These are phyloP conservation scores for Drosophila ezoana DNA, from an alignment of 2,888 invertebrate genomes.

Conservation along the genomic window DNA sequence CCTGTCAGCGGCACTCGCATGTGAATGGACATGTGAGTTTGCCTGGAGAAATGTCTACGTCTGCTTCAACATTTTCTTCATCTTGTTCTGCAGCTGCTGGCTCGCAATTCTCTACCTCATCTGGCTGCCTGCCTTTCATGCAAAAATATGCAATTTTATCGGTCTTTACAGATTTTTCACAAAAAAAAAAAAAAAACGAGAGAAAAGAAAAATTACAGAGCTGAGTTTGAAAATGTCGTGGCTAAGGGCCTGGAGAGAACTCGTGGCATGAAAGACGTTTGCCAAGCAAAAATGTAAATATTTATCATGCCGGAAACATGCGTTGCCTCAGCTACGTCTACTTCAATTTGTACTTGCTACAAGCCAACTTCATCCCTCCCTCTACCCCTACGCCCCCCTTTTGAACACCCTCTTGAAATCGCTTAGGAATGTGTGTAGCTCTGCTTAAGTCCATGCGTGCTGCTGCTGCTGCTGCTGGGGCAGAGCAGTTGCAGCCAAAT, in stretches of 20 bases:
- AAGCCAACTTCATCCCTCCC: constrained; percentile 18
- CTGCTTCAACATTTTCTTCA: constrained; percentile 9
- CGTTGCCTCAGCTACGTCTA: constrained; percentile 46
- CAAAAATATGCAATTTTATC: constrained; percentile 81
- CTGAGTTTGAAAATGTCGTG: constrained; percentile 37
- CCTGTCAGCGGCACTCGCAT: background rate
- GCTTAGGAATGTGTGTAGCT: constrained; percentile 35
- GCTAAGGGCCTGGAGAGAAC: constrained; percentile 17
- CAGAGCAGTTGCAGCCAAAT: constrained; percentile 39
- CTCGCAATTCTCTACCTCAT: constrained; percentile 22
- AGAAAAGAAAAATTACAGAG: constrained; percentile 37
- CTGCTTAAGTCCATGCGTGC: constrained; percentile 1
- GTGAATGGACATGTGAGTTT: constrained; percentile 55
- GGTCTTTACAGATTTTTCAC: constrained; percentile 78
- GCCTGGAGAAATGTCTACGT: constrained; percentile 49
- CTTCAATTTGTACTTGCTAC: constrained; percentile 55
- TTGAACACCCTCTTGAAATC: constrained; percentile 7
- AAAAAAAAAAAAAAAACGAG: constrained; percentile 14
- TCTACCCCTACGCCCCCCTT: background rate
- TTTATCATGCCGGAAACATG: constrained; percentile 73
- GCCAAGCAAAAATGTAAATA: constrained; percentile 78
- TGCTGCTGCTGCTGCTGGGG: background rate
- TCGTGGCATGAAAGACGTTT: constrained; percentile 70
- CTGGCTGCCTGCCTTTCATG: constrained; percentile 48
- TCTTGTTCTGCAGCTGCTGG: constrained; percentile 7